Base-by-base conservation (phyloP, 37 sponge, comb jelly and placozoan genomes). In the Spongilla lacustris region DNA sequence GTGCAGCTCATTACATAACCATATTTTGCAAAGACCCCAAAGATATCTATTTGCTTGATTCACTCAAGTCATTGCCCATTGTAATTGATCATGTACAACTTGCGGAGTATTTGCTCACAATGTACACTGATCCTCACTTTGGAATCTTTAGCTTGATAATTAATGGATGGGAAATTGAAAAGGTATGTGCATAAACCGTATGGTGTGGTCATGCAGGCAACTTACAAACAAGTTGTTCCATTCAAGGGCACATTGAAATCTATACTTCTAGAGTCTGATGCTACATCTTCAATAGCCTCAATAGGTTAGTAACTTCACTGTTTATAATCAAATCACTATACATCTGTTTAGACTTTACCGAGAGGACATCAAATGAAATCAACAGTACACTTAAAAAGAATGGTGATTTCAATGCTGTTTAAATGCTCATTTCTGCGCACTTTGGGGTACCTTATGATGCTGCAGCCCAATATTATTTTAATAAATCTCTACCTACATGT, bases 381-480 rank as follows among this genome's bases (percentile, higher is more conserved):
- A 58, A 58, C 21, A 17, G 21, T 58, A 58, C 58, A 58, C 41
- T 41, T 41, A 41, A 41, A 41, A 41, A 41, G 41, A 41, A 41
- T 41, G 41, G 41, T 41, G 41, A 41, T 41, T 41, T 41, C 41
- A 41, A 41, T 41, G 41, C 41, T 41, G 41, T 41, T 41, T 41
- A 41, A 41, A 41, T 41, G 58, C 58, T 58, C 58, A 58, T 58
- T 58, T 58, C 58, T 58, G 58, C 58, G 58, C 58, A 58, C 58
- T 58, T 58, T 58, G 58, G 58, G 21, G 21, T 58, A 58, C 58
- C 58, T 58, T 58, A 58, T 58, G 58, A 58, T 58, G 58, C 58
- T 58, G 58, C 58, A 58, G 58, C 58, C 58, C 58, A 58, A 58
- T 58, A 58, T 58, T 58, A 58, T 58, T 58, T 58, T 58, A 58